Base-by-base conservation (phyloP, 2,888 invertebrate genomes). In the Peribatodes rhomboidaria region DNA sequence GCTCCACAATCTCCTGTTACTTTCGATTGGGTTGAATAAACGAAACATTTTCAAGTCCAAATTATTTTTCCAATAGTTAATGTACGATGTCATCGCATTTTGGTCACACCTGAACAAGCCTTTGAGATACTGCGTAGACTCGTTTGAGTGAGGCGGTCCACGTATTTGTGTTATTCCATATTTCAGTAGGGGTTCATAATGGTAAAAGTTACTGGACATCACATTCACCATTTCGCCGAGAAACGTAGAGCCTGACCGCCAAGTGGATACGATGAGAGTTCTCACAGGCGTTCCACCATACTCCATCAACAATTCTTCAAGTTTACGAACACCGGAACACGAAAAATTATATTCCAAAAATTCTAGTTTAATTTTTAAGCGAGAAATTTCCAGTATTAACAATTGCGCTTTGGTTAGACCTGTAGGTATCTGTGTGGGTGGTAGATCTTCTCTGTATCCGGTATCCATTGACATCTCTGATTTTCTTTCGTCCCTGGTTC, bases 221-320 rank as follows among this genome's bases (percentile, higher is more conserved):
- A 97, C 94, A 84, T 97, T 97, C 42, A 98, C 84, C 44, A 97
- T 95, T 80, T 97, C 97, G 54, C 98, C 98, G 53, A 98, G 93
- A 84, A 98, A 98, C 31, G 98, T 98, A 31, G 98, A 97, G 2
- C 98, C 98, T 3, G 97, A 97, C 73, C 98, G 94, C 97, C 98
- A 98, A 11, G 97, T 97, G 11, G 98, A 97, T 63, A 97, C 90
- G 70, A 98, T 95, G 42, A 98, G 86, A 83, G 96, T 97, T 68
- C 96, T 94, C 62, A 97, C 81, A 2, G 98, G 97, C 62, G 91
- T 93, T 13, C 97, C 97, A 37, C 95, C 95, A 42, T 94, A 92
- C 73, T 96, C 96, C 73, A 95, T 92, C 2, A 96, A 94, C 76
- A 96, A 94, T 76, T 97, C 96, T 57, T 95, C 92, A 61, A 97